These are phyloP conservation scores for Mylabris phalerata DNA, from an alignment of 1,140 invertebrate species.

Conservation along the genomic window DNA sequence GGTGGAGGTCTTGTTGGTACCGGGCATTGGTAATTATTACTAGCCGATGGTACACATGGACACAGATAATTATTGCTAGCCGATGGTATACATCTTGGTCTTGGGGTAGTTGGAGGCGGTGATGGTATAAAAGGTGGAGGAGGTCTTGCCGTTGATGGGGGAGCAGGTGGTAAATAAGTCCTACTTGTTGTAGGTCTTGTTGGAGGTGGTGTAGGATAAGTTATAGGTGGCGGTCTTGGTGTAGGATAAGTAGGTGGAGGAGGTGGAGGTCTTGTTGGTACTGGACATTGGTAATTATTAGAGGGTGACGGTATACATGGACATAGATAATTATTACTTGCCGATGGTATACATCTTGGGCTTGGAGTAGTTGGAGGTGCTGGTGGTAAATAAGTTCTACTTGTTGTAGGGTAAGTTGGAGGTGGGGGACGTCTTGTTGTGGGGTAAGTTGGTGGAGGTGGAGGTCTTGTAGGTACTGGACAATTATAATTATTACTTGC, in stretches of 20 bases:
- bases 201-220: background rate
- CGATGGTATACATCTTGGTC: slow-evolving; percentile 1
- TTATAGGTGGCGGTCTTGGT: background rate
- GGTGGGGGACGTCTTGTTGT: background rate
- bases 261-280: background rate
- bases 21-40: slow-evolving; percentile 1
- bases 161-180: background rate
- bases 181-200: background rate
- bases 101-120: slow-evolving; percentile 8
- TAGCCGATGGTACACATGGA: background rate
- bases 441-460: background rate
- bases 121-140: background rate
- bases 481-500: too few relatives aligned
- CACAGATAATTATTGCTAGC: background rate
- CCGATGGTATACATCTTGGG: background rate
- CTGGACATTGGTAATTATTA: background rate
- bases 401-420: background rate
- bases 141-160: background rate
- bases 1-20: background rate
- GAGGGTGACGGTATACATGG: background rate
- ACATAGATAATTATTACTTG: background rate
- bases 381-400: slow-evolving; percentile 2
- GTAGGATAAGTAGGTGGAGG: background rate
- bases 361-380: background rate
- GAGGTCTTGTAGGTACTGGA: background rate